Evolutionary conservation across 2,888 invertebrate genomes (phyloP), one percentile per base, ranked within the genome.

Genomic region (Patella depressa): DNA sequence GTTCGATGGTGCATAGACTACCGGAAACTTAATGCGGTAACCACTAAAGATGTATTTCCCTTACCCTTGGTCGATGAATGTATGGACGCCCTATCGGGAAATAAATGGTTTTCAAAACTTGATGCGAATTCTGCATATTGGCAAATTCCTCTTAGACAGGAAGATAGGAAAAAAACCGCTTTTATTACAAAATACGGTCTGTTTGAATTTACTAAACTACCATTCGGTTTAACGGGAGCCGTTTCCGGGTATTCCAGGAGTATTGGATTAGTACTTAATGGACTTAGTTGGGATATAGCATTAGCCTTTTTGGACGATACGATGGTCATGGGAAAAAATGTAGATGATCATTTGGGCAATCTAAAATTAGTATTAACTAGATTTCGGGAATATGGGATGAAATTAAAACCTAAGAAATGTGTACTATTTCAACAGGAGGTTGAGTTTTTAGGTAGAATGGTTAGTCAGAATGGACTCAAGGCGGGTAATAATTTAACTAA

Each of bases 171-270:
- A 9, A 76, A 76, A 65, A 76, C 73, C 5, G 76, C 76, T 1
- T 76, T 76, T 45, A 73, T 57, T 2, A 73, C 76, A 19, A 76
- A 73, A 53, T 54, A 73, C 55, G 72, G 76, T 19, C 53, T 76
- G 2, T 76, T 57, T 45, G 72, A 72, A 24, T 73, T 59, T 24
- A 29, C 24, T 17, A 54, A 53, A 34, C 15, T 75, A 17, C 14
- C 55, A 55, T 55, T 55, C 55, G 55, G 55, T 55, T 17, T 29
- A 29, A 29, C 29, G 29, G 29, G 29, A 29, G 29, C 29, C 29
- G 29, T 29, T 29, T 29, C 29, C 29, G 29, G 29, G 29, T 29
- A 29, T 29, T 29, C 29, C 29, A 29, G 29, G 29, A 29, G 29
- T 29, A 55, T 55, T 12, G 17, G 17, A 15, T 17, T 55, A 17